Evolutionary conservation across 2,888 invertebrate genomes (phyloP).

Genomic region (Chrysolina americana): DNA sequence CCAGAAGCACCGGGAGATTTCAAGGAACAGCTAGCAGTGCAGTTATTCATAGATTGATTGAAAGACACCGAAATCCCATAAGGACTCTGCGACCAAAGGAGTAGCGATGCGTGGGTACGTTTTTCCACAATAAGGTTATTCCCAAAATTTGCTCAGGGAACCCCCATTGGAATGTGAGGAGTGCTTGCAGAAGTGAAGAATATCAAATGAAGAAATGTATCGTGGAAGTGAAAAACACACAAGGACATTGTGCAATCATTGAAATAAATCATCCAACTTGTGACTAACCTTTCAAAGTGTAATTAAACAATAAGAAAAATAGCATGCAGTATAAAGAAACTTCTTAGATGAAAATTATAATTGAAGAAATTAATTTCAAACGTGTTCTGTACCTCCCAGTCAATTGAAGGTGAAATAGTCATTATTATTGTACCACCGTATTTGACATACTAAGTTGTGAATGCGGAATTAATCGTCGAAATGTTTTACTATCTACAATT

Average conservation of each 20-base stretch:
- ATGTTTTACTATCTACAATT: no score
- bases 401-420: not conserved
- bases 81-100: no score
- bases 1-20: no score
- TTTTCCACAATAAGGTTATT: no score
- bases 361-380: not conserved
- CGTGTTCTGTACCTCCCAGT: conserved; percentile 3
- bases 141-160: no score
- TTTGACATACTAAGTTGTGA: not conserved
- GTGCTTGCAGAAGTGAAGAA: no score
- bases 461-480: not conserved
- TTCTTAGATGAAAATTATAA: not conserved
- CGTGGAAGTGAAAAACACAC: not conserved
- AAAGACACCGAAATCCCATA: no score
- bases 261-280: not conserved
- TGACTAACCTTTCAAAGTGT: not conserved
- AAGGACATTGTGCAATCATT: not conserved
- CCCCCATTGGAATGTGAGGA: no score
- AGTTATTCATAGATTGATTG: no score
- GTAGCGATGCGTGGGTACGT: no score
- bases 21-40: no score
- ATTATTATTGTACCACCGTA: not conserved
- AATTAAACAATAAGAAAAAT: not conserved
- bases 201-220: no score
- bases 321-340: not conserved